These are phyloP conservation scores for Melinopterus prodromus DNA, from an alignment of 2,888 invertebrate genomes.

Conservation along the genomic window DNA sequence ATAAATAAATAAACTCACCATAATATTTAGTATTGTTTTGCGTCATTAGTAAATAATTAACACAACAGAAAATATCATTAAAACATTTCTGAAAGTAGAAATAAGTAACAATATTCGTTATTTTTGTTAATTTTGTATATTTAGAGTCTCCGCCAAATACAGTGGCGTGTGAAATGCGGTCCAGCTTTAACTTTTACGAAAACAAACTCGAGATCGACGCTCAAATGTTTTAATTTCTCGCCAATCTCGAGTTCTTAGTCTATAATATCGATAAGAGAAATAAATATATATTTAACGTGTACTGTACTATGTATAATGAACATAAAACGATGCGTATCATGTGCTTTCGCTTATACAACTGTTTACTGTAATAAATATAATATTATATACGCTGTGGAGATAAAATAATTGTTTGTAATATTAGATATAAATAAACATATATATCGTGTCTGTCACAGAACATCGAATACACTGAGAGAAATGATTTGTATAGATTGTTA, in stretches of 20 bases:
- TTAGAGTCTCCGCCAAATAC: not conserved
- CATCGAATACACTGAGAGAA: conserved; percentile 14
- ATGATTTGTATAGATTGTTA: not conserved
- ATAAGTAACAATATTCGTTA: not conserved
- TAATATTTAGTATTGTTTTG: no score
- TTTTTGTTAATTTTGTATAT: not conserved
- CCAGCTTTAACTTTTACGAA: conserved; percentile 35
- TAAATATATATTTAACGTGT: conserved; percentile 18
- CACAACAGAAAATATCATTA: not conserved
- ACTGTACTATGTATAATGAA: conserved; percentile 15
- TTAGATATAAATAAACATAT: conserved; percentile 7
- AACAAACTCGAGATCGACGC: not conserved
- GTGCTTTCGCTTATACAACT: not conserved
- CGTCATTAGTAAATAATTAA: not conserved
- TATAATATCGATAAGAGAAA: not conserved
- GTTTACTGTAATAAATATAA: not conserved
- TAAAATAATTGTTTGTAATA: not conserved
- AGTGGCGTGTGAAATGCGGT: conserved; percentile 30
- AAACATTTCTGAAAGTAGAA: not conserved
- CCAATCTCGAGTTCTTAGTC: not conserved
- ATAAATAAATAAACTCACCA: no score
- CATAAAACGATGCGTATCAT: not conserved
- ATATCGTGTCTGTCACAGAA: conserved; percentile 9
- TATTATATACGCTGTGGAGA: not conserved
- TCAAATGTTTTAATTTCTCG: not conserved